Conservation (phyloP, 2,888 invertebrate genomes). For the Orthosia gothica region DNA sequence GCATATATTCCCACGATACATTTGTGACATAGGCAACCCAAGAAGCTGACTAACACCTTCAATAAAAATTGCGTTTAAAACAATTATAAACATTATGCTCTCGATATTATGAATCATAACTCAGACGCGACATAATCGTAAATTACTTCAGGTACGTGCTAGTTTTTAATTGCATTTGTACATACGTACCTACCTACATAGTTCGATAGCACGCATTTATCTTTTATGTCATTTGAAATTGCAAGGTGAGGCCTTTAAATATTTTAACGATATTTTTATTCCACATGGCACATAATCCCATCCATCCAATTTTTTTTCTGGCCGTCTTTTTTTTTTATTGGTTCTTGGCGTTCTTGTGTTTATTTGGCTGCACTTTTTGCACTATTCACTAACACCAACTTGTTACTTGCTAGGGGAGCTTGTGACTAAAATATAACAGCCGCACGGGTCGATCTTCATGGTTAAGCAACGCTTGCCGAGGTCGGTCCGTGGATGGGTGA, state of each 20-base stretch:
- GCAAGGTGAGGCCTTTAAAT: not conserved
- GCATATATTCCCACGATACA: slow-evolving; percentile 10
- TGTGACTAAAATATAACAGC: no score
- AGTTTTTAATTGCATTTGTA: slow-evolving; percentile 28
- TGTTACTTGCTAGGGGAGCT: no score
- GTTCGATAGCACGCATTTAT: slow-evolving; percentile 20
- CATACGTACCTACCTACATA: not conserved
- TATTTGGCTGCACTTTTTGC: no score
- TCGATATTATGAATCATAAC: slow-evolving; percentile 30
- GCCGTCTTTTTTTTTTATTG: not conserved
- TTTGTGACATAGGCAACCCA: not conserved
- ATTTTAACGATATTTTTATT: slow-evolving; percentile 29
- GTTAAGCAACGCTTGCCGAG: no score
- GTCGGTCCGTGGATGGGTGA: no score
- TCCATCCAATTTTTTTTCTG: not conserved
- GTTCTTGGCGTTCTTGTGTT: no score
- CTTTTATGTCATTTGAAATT: slow-evolving; percentile 24
- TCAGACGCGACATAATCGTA: slow-evolving; percentile 11
- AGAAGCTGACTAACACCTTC: slow-evolving; percentile 15
- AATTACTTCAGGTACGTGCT: slow-evolving; percentile 30
- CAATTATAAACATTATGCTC: slow-evolving; percentile 3
- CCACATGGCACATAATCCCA: not conserved
- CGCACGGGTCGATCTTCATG: no score
- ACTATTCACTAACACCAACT: no score
- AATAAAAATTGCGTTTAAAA: slow-evolving; percentile 16